phyloP scores from a whole-genome alignment of 2,797 vertebrate genomes.

The Phylloscopus collybita region DNA sequence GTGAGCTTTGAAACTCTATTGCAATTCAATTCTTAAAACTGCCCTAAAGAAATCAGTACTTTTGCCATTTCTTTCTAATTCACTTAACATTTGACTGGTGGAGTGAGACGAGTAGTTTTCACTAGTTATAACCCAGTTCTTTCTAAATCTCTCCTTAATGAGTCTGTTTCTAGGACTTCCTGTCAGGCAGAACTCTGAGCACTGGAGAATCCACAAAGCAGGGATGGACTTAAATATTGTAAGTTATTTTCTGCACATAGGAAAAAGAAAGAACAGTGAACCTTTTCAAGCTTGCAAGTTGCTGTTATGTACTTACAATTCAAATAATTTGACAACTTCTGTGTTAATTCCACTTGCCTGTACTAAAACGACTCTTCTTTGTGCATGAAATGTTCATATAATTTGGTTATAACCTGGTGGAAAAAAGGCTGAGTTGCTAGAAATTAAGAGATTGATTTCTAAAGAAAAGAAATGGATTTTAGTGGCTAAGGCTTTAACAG shows the following conservation, averaged over 20 bases:
- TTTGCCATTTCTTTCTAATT: background rate
- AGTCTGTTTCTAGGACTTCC: background rate
- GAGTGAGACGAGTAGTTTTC: background rate
- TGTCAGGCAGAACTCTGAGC: background rate
- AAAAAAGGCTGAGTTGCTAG: background rate
- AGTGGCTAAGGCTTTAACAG: background rate
- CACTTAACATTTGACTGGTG: background rate
- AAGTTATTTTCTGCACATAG: background rate
- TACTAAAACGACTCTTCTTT: background rate
- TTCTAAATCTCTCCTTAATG: background rate
- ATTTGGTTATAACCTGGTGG: background rate
- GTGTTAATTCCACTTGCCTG: background rate
- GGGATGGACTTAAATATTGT: background rate
- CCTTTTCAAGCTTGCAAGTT: background rate
- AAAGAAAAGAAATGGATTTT: slow-evolving; percentile 38
- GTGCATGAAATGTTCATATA: background rate
- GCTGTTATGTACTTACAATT: background rate
- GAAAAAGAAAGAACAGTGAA: background rate
- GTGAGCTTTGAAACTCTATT: background rate
- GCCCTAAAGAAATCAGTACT: background rate
- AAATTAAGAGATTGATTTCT: slow-evolving; percentile 26
- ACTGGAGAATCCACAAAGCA: background rate
- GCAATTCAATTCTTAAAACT: background rate
- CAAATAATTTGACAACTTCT: background rate
- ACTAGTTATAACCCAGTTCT: background rate